Conservation (phyloP, 2,797 vertebrate species). For the Otolemur crassicaudatus region DNA sequence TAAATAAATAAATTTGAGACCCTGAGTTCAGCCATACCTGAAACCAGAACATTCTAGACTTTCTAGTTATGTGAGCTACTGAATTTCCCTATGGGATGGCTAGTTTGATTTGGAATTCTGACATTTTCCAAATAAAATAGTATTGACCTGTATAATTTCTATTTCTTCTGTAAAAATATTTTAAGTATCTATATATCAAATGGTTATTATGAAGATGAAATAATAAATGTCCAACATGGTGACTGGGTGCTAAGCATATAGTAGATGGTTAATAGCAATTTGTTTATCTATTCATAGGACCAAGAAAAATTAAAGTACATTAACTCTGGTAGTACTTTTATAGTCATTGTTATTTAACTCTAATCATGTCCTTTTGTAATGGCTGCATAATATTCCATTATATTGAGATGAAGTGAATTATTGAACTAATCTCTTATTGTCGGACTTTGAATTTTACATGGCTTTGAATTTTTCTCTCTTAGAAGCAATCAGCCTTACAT, state of each 20-base stretch:
- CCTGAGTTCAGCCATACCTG: not conserved
- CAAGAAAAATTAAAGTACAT: not conserved
- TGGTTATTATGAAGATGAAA: slow-evolving; percentile 2
- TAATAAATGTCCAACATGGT: not conserved
- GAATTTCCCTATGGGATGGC: not conserved
- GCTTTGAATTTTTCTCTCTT: slow-evolving; percentile 23
- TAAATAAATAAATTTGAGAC: not conserved
- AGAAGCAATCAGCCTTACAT: not conserved
- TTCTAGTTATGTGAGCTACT: not conserved
- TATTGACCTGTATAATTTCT: slow-evolving; percentile 18
- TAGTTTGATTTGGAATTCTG: slow-evolving; percentile 3
- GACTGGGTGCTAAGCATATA: not conserved
- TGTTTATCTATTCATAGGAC: not conserved
- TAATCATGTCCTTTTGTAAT: slow-evolving; percentile 6
- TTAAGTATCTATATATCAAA: not conserved
- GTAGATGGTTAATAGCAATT: not conserved
- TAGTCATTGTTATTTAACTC: slow-evolving; percentile 1
- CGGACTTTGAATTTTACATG: not conserved
- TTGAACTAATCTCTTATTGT: not conserved
- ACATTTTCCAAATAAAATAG: slow-evolving; percentile 3
- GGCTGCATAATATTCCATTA: not conserved
- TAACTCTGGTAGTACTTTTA: not conserved
- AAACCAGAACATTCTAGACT: not conserved
- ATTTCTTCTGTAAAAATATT: not conserved
- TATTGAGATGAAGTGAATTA: not conserved